Percentiles rank a stretch among this genome's conserved stretches.
phyloP scores from a whole-genome alignment of 2,113 vertebrate genomes.

The Ptyas mucosa region DNA sequence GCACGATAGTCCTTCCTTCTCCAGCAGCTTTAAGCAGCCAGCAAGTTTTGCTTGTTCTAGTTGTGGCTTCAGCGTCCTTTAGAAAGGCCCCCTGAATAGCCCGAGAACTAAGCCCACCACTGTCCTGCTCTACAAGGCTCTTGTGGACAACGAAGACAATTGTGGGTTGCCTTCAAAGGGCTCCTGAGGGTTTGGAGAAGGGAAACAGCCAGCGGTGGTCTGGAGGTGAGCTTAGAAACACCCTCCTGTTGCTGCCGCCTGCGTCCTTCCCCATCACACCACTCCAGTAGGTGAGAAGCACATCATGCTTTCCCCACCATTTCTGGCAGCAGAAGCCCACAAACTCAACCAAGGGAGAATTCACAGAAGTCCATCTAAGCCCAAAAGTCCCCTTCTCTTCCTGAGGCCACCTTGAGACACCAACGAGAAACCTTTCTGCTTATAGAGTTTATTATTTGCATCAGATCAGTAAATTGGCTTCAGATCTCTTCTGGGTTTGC shows the following conservation, averaged over 20 bases:
- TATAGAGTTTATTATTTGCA: background rate
- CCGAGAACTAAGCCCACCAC: background rate
- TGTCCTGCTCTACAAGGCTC: background rate
- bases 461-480: background rate
- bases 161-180: background rate
- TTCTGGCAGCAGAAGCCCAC: background rate
- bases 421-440: background rate
- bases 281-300: no score
- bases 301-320: background rate
- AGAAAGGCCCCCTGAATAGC: no score
- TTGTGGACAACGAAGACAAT: background rate
- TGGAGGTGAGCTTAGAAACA: background rate
- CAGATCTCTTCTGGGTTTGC: no score
- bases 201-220: background rate
- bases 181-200: background rate
- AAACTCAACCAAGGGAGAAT: background rate
- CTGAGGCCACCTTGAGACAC: background rate
- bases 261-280: background rate
- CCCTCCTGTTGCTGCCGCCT: background rate
- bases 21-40: background rate
- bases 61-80: background rate
- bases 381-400: background rate
- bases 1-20: background rate
- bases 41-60: accelerated
- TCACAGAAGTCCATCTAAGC: background rate